Conservation (phyloP, 2,888 invertebrate species). For the Thereva unica region DNA sequence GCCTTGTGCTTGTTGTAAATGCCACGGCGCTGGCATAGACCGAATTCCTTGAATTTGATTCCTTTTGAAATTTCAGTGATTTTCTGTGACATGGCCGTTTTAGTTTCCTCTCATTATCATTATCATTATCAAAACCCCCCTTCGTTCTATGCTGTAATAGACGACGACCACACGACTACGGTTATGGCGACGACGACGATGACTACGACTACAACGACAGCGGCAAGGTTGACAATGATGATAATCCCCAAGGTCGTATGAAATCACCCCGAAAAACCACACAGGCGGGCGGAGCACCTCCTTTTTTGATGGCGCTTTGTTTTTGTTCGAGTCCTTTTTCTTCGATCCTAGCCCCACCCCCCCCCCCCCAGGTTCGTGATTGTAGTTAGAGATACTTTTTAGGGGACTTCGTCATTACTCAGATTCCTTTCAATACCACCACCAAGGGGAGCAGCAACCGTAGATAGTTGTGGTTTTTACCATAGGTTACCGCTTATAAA, state of each 20-base stretch:
- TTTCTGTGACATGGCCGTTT: constrained; percentile 25
- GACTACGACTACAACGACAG: too few relatives aligned
- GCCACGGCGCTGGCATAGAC: not conserved
- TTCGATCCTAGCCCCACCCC: not conserved
- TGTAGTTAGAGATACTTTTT: constrained; percentile 32
- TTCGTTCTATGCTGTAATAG: constrained; percentile 4
- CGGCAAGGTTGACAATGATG: too few relatives aligned
- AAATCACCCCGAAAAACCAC: constrained; percentile 20
- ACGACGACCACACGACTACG: constrained; percentile 20
- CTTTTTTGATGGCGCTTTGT: constrained; percentile 20
- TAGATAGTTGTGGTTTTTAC: not conserved
- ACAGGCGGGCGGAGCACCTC: constrained; percentile 9
- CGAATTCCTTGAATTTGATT: constrained; percentile 10
- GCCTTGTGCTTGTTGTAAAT: not conserved
- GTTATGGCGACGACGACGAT: too few relatives aligned
- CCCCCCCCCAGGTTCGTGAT: constrained; percentile 24
- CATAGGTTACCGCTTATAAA: not conserved
- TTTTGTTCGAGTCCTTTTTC: constrained; percentile 12
- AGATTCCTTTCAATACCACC: constrained; percentile 18
- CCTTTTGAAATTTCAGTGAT: not conserved
- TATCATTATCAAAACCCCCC: constrained; percentile 24
- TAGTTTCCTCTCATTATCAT: constrained; percentile 33
- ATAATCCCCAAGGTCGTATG: constrained; percentile 24
- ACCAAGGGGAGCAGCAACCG: not conserved
- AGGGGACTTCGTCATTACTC: constrained; percentile 20